These are phyloP conservation scores for Phenganax subtilis DNA, from an alignment of 92 coral and sea anemone species.

Conservation along the genomic window DNA sequence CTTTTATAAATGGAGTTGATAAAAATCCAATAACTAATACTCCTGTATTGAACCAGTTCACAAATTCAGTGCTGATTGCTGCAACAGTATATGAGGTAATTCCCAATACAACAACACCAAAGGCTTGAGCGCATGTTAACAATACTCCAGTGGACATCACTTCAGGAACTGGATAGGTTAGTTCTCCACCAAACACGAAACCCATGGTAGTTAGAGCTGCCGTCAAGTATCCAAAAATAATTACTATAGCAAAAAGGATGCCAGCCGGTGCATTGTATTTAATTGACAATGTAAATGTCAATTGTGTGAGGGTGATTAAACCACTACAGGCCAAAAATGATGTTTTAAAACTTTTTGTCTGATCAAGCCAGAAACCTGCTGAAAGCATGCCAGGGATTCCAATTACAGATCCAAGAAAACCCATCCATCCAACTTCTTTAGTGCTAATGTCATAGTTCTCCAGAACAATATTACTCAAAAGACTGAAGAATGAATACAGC, in stretches of 20 bases:
- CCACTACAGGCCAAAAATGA: slow-evolving; percentile 7
- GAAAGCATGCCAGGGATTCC: slow-evolving; percentile 36
- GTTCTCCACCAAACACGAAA: slow-evolving; percentile 32
- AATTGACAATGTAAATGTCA: slow-evolving; percentile 14
- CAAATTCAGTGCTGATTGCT: slow-evolving; percentile 24
- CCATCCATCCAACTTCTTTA: slow-evolving; percentile 24
- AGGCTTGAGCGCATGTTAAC: not conserved
- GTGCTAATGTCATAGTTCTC: not conserved
- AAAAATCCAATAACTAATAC: not conserved
- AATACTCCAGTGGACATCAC: slow-evolving; percentile 12
- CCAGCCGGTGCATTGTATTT: not conserved
- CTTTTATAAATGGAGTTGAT: slow-evolving; percentile 18
- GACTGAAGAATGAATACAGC: slow-evolving; percentile 29
- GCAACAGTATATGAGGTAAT: slow-evolving; percentile 13
- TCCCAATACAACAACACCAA: slow-evolving; percentile 27
- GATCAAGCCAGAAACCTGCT: slow-evolving; percentile 21
- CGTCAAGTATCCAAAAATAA: slow-evolving; percentile 10
- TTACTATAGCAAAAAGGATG: not conserved
- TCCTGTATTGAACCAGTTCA: slow-evolving; percentile 16
- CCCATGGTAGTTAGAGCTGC: slow-evolving; percentile 26
- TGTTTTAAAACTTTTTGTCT: slow-evolving; percentile 19
- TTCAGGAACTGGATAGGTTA: slow-evolving; percentile 31
- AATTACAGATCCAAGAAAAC: slow-evolving; percentile 16
- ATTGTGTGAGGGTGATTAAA: not conserved
- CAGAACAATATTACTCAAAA: slow-evolving; percentile 17